Evolutionary conservation across 2,113 vertebrate species (phyloP).

Genomic region (Petaurus breviceps): DNA sequence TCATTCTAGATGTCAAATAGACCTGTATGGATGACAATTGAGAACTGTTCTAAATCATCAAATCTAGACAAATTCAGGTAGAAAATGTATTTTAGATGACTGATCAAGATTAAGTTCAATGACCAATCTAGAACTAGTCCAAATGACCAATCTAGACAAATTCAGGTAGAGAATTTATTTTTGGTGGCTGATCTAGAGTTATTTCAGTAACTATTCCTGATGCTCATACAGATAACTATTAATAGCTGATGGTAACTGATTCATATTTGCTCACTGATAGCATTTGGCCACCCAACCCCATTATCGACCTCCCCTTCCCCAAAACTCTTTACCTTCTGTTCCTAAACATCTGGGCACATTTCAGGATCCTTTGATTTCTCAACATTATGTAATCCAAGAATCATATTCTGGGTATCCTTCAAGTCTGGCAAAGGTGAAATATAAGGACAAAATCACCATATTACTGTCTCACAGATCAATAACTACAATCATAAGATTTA

Average conservation of each 20-base stretch:
- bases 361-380: not conserved
- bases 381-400: not conserved
- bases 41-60: not conserved
- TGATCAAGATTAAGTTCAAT: not conserved
- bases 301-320: not conserved
- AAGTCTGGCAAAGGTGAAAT: not conserved
- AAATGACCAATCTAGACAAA: not conserved
- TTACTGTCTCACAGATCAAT: not conserved
- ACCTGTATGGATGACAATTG: not conserved
- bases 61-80: not conserved
- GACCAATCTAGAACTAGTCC: not conserved
- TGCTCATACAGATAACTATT: too few relatives aligned
- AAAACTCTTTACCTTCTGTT: not conserved
- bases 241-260: not conserved
- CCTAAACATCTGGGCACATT: not conserved
- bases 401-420: not conserved
- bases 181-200: not conserved
- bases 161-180: not conserved
- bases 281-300: not conserved
- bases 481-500: not conserved
- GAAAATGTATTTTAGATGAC: too few relatives aligned
- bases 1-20: not conserved
- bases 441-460: not conserved
- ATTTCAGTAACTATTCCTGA: not conserved
- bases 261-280: not conserved